These are phyloP conservation scores for Ommatoiulus sabulosus DNA, from an alignment of 2,888 invertebrate species.

Conservation along the genomic window DNA sequence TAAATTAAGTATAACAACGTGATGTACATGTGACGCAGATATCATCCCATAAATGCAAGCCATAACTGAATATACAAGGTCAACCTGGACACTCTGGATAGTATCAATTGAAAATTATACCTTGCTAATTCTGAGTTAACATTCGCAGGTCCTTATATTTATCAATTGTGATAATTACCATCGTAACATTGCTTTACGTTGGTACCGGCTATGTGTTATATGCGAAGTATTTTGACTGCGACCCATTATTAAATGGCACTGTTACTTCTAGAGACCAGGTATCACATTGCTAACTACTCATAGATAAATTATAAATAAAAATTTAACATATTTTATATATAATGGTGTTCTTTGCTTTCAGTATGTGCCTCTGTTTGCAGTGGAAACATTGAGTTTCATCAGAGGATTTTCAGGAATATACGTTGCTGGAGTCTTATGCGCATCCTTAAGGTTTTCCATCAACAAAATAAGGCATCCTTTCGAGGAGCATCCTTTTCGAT, in stretches of 20 bases:
- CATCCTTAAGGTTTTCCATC: conserved; percentile 50
- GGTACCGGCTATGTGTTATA: conserved; percentile 49
- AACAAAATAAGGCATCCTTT: too few relatives aligned
- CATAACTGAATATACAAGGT: too few relatives aligned
- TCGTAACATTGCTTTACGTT: not conserved
- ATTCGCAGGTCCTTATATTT: conserved; percentile 31
- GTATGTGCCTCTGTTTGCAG: conserved; percentile 54
- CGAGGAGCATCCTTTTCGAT: too few relatives aligned
- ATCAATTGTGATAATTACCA: not conserved
- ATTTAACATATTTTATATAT: not conserved
- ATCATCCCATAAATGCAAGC: too few relatives aligned
- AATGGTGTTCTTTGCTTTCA: not conserved
- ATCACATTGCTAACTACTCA: not conserved
- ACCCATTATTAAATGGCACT: conserved; percentile 47
- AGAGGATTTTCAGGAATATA: conserved; percentile 53
- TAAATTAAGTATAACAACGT: too few relatives aligned
- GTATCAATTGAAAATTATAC: too few relatives aligned
- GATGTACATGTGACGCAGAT: too few relatives aligned
- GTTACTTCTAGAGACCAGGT: conserved; percentile 57
- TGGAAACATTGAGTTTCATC: conserved; percentile 53
- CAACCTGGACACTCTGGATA: too few relatives aligned
- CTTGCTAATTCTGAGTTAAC: too few relatives aligned
- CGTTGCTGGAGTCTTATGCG: conserved; percentile 56
- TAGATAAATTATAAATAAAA: too few relatives aligned
- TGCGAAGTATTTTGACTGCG: conserved; percentile 56